Conservation (phyloP, 2,113 vertebrate genomes). For the Lampris incognitus region DNA sequence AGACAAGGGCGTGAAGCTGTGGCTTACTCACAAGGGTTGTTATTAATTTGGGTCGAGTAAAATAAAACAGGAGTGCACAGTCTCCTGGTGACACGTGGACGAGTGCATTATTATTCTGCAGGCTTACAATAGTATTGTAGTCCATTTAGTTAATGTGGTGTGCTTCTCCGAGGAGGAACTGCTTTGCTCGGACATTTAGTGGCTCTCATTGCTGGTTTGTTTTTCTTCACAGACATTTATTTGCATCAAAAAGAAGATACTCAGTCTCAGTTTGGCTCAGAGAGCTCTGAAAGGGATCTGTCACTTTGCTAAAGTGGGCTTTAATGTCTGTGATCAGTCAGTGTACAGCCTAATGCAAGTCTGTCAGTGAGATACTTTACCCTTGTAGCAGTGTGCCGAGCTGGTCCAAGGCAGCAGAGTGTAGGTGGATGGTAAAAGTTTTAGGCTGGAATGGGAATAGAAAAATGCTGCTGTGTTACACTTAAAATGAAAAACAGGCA, state of each 20-base stretch:
- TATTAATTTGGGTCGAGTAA: background rate
- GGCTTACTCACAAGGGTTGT: background rate
- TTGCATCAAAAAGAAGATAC: background rate
- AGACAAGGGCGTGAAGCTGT: background rate
- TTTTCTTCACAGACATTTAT: background rate
- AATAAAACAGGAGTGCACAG: no score
- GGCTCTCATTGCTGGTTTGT: background rate
- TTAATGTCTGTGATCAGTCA: background rate
- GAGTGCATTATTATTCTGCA: no score
- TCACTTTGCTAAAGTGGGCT: background rate
- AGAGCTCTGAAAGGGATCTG: background rate
- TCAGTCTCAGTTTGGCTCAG: background rate
- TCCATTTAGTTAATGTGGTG: background rate
- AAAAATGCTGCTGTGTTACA: conserved; percentile 24
- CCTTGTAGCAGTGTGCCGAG: conserved; percentile 11
- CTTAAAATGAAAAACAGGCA: conserved; percentile 13
- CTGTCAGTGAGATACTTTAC: conserved; percentile 12
- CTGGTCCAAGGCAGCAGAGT: conserved; percentile 4
- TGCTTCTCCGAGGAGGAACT: background rate
- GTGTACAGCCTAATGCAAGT: background rate
- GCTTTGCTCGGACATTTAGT: background rate
- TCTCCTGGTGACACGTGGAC: no score
- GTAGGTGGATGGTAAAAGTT: conserved; percentile 30
- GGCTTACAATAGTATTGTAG: background rate
- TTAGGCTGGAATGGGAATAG: conserved; percentile 12